Evolutionary conservation across 2,888 invertebrate genomes (phyloP).

Genomic region (Listrodromus nycthemerus): DNA sequence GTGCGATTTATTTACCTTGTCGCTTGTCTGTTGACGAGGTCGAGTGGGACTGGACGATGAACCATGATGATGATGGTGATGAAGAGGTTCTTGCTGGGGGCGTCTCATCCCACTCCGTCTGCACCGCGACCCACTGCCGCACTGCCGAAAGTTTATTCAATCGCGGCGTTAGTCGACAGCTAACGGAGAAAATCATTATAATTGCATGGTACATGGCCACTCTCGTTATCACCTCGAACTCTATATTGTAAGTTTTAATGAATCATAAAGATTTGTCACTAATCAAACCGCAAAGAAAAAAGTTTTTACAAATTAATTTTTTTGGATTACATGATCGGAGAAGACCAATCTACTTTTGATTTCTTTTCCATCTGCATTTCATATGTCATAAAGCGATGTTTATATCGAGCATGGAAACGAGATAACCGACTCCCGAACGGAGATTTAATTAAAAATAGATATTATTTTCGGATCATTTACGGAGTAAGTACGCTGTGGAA

Average conservation of each 20-base stretch:
- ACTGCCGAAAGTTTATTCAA: slow-evolving; percentile 75
- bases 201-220: neutral
- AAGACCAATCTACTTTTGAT: neutral
- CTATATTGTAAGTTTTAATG: neutral
- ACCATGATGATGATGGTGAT: slow-evolving; percentile 74
- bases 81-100: slow-evolving; percentile 82
- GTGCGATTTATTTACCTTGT: slow-evolving; percentile 76
- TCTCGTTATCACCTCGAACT: slow-evolving; percentile 2
- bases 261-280: neutral
- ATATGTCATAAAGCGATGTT: neutral
- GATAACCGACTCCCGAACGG: neutral
- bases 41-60: slow-evolving; percentile 79
- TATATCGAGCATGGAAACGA: neutral
- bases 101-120: slow-evolving; percentile 84
- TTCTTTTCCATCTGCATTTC: neutral
- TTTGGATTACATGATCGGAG: neutral
- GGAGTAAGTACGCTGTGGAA: neutral
- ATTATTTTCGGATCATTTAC: neutral
- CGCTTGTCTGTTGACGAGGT: slow-evolving; percentile 76
- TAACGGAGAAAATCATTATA: slow-evolving; percentile 52
- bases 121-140: slow-evolving; percentile 84
- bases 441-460: neutral
- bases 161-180: slow-evolving; percentile 62
- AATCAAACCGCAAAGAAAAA: neutral
- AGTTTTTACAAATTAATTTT: neutral